Percentiles rank a stretch among this genome's conserved stretches.
Conservation (phyloP, 1,140 invertebrate species). For the Tribolium castaneum region DNA sequence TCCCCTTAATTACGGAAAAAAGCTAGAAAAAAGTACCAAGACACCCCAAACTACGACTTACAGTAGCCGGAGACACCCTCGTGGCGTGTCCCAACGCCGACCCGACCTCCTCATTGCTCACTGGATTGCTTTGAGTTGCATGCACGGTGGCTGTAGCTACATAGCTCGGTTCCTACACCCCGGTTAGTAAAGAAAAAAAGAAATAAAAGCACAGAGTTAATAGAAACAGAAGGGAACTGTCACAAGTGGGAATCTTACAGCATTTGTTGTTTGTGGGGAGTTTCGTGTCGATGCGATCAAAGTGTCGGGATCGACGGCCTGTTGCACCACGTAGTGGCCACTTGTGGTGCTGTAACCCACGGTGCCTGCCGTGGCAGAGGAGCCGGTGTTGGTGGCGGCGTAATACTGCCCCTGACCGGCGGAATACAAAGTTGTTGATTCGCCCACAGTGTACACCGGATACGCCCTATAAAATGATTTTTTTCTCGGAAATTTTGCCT, state of each 20-base stretch:
- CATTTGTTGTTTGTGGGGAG: slow-evolving; percentile 79
- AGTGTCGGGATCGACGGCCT: slow-evolving; percentile 69
- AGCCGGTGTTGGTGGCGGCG: slow-evolving; percentile 67
- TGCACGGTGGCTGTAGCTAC: slow-evolving; percentile 72
- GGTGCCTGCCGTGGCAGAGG: slow-evolving; percentile 71
- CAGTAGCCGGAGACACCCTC: slow-evolving; percentile 88
- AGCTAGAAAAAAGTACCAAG: slow-evolving; percentile 55
- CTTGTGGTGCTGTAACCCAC: slow-evolving; percentile 68
- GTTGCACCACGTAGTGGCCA: slow-evolving; percentile 70
- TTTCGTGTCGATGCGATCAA: slow-evolving; percentile 60
- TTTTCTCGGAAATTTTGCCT: too few relatives aligned
- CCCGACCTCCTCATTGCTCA: slow-evolving; percentile 68
- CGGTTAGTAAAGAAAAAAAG: slow-evolving; percentile 39
- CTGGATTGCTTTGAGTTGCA: slow-evolving; percentile 67
- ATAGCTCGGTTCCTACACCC: slow-evolving; percentile 74
- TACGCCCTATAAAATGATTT: slow-evolving; percentile 72
- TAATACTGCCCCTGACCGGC: slow-evolving; percentile 75
- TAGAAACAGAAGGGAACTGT: slow-evolving; percentile 10
- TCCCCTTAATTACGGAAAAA: background rate
- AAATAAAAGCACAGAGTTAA: slow-evolving; percentile 23
- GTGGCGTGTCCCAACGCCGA: slow-evolving; percentile 83
- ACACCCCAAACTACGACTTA: slow-evolving; percentile 70
- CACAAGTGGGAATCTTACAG: slow-evolving; percentile 62
- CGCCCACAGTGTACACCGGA: slow-evolving; percentile 85
- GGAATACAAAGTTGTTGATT: slow-evolving; percentile 78